Conservation (phyloP, 2,797 vertebrate species). For the Dromococcyx pavoninus region DNA sequence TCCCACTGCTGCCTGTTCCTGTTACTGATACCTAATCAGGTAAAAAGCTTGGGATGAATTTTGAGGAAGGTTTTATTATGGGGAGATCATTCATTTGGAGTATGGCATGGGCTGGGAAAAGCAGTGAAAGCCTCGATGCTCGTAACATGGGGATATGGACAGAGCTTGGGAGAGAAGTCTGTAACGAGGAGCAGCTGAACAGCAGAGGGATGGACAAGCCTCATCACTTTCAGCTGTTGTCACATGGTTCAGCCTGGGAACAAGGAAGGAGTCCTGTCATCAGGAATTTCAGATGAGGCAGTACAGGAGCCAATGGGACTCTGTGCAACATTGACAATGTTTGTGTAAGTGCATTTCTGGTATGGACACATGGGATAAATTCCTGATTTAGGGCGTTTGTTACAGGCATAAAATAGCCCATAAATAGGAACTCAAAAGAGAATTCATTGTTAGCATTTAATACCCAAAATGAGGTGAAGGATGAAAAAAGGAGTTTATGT, state of each 20-base stretch:
- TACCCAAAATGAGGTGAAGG: background rate
- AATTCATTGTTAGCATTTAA: background rate
- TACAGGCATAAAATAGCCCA: background rate
- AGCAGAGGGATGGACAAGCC: background rate
- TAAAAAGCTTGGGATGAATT: background rate
- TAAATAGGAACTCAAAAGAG: background rate
- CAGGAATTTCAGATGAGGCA: accelerated
- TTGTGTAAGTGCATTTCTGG: background rate
- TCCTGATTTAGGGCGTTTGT: background rate
- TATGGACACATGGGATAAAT: background rate
- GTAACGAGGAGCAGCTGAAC: background rate
- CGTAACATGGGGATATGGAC: background rate
- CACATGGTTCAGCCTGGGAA: background rate
- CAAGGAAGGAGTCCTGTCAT: background rate
- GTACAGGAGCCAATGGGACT: background rate
- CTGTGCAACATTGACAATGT: background rate
- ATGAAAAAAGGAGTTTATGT: background rate
- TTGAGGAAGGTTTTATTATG: background rate
- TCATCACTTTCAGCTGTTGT: background rate
- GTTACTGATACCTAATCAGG: background rate
- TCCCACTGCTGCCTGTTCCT: background rate
- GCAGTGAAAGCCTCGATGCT: background rate
- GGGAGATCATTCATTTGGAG: background rate
- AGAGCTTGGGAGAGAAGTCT: background rate
- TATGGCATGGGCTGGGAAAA: background rate